Conservation (phyloP, 2,797 vertebrate species). For the Lemur catta region DNA sequence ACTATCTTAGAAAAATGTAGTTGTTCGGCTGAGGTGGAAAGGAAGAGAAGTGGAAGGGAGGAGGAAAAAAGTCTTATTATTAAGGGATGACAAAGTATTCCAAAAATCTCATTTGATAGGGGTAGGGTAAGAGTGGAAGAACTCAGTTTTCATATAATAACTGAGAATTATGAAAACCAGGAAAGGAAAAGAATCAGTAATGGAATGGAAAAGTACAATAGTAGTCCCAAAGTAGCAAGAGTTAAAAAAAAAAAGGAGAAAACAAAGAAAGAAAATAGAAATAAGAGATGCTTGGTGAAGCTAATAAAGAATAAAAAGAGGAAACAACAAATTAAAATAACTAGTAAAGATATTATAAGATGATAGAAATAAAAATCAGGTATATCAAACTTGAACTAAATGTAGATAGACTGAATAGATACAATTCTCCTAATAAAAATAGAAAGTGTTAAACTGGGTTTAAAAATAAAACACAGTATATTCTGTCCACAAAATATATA, state of each 20-base stretch:
- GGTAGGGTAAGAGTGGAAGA: background rate
- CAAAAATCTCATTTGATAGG: background rate
- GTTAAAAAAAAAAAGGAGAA: background rate
- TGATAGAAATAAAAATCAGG: constrained; percentile 22
- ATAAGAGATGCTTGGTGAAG: background rate
- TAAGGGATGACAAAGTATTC: background rate
- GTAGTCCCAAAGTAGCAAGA: background rate
- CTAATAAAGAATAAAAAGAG: background rate
- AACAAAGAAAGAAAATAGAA: background rate
- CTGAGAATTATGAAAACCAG: background rate
- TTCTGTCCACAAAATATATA: constrained; percentile 11
- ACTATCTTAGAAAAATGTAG: background rate
- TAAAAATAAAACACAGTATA: constrained; percentile 18
- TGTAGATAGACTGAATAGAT: background rate
- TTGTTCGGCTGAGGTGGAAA: background rate
- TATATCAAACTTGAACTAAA: background rate
- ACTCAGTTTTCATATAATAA: background rate
- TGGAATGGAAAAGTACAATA: background rate
- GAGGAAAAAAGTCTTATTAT: background rate
- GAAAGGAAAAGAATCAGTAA: constrained; percentile 18
- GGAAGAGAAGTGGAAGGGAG: background rate
- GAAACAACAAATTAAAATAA: constrained; percentile 3
- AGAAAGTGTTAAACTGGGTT: background rate
- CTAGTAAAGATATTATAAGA: background rate
- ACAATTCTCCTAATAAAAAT: constrained; percentile 37